Conservation (phyloP, 1,140 invertebrate genomes). For the Aphaenogaster floridana region DNA sequence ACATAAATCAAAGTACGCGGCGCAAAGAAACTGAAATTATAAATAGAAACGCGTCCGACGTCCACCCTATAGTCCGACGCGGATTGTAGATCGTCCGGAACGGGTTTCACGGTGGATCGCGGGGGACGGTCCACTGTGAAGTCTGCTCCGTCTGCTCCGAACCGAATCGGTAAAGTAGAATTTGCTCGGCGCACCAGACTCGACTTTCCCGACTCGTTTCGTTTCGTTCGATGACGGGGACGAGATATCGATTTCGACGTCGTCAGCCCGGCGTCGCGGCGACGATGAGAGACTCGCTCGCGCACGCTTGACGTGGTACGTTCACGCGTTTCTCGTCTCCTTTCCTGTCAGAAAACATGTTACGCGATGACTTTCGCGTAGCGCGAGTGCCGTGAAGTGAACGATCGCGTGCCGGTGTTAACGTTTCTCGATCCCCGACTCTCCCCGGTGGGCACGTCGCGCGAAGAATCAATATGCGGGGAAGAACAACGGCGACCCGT, state of each 20-base stretch:
- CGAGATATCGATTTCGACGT: slow-evolving; percentile 69
- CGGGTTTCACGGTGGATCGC: background rate
- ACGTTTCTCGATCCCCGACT: background rate
- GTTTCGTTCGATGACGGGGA: slow-evolving; percentile 23
- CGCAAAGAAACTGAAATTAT: too few species aligned
- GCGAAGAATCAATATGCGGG: slow-evolving; percentile 66
- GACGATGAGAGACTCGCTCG: slow-evolving; percentile 35
- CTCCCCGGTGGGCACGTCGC: background rate
- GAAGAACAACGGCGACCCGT: slow-evolving; percentile 55
- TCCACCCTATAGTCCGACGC: too few species aligned
- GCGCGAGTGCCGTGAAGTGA: slow-evolving; percentile 27
- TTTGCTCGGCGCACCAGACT: background rate
- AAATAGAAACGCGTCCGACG: too few species aligned
- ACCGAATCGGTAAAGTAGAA: slow-evolving; percentile 53
- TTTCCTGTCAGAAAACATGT: slow-evolving; percentile 56
- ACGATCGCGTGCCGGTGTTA: background rate
- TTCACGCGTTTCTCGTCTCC: slow-evolving; percentile 22
- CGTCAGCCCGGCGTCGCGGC: slow-evolving; percentile 22
- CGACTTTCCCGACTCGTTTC: slow-evolving; percentile 22
- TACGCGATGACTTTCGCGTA: slow-evolving; percentile 49
- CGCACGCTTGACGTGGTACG: slow-evolving; percentile 31
- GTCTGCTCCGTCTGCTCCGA: too few species aligned
- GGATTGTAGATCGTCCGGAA: too few species aligned
- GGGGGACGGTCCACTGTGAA: background rate
- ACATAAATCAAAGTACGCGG: too few species aligned